Base-by-base conservation (phyloP, 2,888 invertebrate genomes). In the Stenodera caucasica region DNA sequence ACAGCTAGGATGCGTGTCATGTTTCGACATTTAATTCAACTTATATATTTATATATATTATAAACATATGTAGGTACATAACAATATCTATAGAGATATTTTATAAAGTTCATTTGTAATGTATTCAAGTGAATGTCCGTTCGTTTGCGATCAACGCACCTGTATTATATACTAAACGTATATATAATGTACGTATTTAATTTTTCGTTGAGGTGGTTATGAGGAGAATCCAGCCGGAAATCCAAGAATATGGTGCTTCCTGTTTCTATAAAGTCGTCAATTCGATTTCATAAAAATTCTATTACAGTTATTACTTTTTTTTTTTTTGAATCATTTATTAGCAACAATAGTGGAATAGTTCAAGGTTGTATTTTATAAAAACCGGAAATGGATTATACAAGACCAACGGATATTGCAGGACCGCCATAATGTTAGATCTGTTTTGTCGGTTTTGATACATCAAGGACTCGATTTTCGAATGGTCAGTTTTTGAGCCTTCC, bases 101-200 rank as follows among this genome's bases (percentile, higher is more conserved):
- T 59, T 57, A 63, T 63, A 58, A 67, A 65, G 68, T 68, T 69
- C 66, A 68, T 62, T 67, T 67, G 64, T 69, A 71, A 72, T 72
- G 68, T 69, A 70, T 70, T 69, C 72, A 69, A 71, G 72, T 72
- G 70, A 73, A 73, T 60, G 72, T 70, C 73, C 72, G 70, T 66
- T 67, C 58, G 69, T 63, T 62, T 57, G 70, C 69, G 66, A 68
- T 70, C 68, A 69, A 68, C 67, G 68, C 61, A 68, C 70, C 45
- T 45, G 45, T 45, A 45, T 45, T 59, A 26, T 26, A 26, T 5
- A 58, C 50, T 58, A 45, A 9, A n/a, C 18, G 6, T 49, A 49
- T 18, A 21, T 15, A 49, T 6, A 49, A 26, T 26, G 5, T 4
- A 26, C 26, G 26, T 21, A 33, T 14, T n/a, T n/a, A n/a, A 53